These are phyloP conservation scores for Thumatha senex DNA, from an alignment of 2,888 invertebrate species.

Conservation along the genomic window DNA sequence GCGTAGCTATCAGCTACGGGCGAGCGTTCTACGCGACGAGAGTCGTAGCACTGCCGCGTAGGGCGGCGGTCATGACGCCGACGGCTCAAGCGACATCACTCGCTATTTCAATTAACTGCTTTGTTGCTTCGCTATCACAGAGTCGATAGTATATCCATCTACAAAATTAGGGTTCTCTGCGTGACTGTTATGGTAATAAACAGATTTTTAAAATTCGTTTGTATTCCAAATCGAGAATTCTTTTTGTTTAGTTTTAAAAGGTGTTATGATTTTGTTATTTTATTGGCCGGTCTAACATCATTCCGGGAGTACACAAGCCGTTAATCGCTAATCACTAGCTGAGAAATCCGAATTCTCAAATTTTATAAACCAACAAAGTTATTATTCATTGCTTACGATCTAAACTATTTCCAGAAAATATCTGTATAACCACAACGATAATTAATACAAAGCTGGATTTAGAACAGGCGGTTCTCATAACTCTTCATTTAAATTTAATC, in stretches of 20 bases:
- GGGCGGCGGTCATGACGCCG: slow-evolving; percentile 45
- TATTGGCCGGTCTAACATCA: no score
- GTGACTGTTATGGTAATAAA: no score
- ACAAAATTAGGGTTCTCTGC: neutral
- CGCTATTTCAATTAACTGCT: slow-evolving; percentile 77
- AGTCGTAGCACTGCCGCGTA: slow-evolving; percentile 75
- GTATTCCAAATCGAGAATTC: no score
- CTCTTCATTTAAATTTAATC: slow-evolving; percentile 1
- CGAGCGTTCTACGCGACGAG: slow-evolving; percentile 73
- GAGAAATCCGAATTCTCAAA: no score
- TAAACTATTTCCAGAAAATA: neutral
- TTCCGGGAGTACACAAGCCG: no score
- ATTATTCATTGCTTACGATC: neutral
- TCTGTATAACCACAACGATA: no score
- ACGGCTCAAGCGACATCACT: slow-evolving; percentile 45
- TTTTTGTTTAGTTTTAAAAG: no score
- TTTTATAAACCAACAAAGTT: no score
- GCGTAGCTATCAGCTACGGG: slow-evolving; percentile 58
- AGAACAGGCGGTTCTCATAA: neutral
- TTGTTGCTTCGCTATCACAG: slow-evolving; percentile 66
- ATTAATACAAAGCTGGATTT: neutral
- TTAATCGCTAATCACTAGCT: neutral
- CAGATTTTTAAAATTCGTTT: no score
- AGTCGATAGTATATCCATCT: slow-evolving; percentile 8
- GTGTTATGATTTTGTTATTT: no score